Evolutionary conservation across 2,113 vertebrate genomes (phyloP).

Genomic region (Ctenodactylus gundi): DNA sequence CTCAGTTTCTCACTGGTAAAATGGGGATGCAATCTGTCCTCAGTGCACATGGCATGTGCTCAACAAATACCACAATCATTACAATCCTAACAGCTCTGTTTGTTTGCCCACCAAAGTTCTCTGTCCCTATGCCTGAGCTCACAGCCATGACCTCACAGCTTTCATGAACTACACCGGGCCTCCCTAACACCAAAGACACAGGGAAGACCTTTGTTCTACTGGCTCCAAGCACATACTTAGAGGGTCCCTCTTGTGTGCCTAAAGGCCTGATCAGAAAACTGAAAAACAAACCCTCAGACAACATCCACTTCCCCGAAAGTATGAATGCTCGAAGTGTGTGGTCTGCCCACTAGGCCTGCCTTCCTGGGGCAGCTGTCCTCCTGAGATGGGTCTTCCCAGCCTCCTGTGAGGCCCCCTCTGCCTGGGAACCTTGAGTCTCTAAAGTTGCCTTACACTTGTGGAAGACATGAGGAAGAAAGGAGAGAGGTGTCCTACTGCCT

Average conservation of each 20-base stretch:
- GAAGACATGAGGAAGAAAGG: neutral
- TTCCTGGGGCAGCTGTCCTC: neutral
- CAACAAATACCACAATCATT: neutral
- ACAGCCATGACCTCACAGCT: neutral
- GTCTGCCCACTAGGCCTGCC: neutral
- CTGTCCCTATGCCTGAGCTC: neutral
- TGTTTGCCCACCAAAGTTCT: neutral
- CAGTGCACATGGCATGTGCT: neutral
- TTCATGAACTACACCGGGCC: neutral
- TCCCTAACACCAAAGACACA: neutral
- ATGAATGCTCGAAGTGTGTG: neutral
- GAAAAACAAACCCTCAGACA: fast-evolving
- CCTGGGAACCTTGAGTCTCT: neutral
- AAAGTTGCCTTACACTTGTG: neutral
- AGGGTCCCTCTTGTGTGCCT: neutral
- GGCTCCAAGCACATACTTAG: neutral
- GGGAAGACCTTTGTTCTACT: neutral
- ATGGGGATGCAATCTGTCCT: neutral
- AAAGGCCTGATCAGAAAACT: neutral
- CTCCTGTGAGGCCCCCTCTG: neutral
- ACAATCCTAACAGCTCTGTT: too few relatives aligned
- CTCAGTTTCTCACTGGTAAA: constrained; percentile 2
- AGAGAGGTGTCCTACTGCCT: neutral
- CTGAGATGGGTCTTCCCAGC: neutral
- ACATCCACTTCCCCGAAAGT: neutral